Conservation (phyloP, 1,140 invertebrate species). For the Sycophaga agraensis region DNA sequence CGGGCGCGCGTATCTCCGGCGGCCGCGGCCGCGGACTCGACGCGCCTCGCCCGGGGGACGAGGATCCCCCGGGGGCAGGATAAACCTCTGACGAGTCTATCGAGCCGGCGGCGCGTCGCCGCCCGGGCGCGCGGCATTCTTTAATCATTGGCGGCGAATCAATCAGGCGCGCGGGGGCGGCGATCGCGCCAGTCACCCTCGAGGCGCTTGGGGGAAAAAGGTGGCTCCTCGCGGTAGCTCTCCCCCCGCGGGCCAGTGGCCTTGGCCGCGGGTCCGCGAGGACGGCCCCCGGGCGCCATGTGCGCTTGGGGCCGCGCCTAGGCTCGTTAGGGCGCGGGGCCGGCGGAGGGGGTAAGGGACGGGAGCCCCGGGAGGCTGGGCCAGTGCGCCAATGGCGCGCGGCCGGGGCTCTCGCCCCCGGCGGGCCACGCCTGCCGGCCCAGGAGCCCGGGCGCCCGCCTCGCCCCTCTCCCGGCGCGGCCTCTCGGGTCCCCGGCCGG, state of each 20-base stretch:
- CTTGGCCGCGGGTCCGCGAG: constrained; percentile 61
- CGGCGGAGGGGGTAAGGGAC: too few relatives aligned
- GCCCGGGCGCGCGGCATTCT: constrained; percentile 41
- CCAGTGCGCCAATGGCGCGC: too few relatives aligned
- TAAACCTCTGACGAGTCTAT: constrained; percentile 58
- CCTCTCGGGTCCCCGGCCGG: too few relatives aligned
- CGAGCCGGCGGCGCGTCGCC: constrained; percentile 35
- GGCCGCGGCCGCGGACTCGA: constrained; percentile 30
- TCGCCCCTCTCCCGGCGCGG: too few relatives aligned
- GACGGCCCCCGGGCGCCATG: constrained; percentile 56
- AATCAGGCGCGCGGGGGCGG: constrained; percentile 50
- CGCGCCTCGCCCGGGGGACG: constrained; percentile 23
- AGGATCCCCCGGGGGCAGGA: constrained; percentile 36
- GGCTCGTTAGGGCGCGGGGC: too few relatives aligned
- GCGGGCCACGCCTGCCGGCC: too few relatives aligned
- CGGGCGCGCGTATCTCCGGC: too few relatives aligned
- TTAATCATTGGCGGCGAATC: constrained; percentile 59
- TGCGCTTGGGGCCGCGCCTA: constrained; percentile 53
- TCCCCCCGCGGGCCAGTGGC: constrained; percentile 58
- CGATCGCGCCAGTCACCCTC: constrained; percentile 54
- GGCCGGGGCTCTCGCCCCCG: too few relatives aligned
- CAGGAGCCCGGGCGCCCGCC: background rate
- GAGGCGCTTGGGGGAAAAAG: too few relatives aligned
- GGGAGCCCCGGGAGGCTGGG: too few relatives aligned
- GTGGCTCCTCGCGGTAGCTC: too few relatives aligned